Evolutionary conservation across 2,797 vertebrate species (phyloP).

Genomic region (Megaceryle alcyon): DNA sequence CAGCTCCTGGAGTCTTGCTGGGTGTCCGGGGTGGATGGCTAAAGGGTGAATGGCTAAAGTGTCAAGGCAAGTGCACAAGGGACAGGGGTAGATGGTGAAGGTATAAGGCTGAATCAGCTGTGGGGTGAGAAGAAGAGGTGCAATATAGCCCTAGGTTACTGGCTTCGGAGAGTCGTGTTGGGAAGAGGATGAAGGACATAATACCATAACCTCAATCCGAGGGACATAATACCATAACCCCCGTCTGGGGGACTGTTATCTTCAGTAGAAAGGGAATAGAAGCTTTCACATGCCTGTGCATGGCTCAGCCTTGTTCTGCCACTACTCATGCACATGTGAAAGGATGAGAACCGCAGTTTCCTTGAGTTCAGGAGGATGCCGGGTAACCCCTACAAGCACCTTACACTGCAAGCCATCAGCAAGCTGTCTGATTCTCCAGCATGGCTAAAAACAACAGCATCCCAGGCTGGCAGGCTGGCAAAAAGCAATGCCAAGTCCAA

Average conservation of each 20-base stretch:
- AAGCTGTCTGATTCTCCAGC: constrained; percentile 35
- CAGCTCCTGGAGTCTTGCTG: constrained; percentile 37
- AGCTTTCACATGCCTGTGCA: not conserved
- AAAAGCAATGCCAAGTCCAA: constrained; percentile 46
- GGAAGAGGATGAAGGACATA: not conserved
- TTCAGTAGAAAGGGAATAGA: not conserved
- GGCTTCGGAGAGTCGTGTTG: not conserved
- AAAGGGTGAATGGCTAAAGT: not conserved
- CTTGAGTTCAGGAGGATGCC: not conserved
- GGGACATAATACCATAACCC: not conserved
- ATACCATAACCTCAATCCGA: not conserved
- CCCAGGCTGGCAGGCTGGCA: constrained; percentile 33
- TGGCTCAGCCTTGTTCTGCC: not conserved
- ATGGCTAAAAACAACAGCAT: constrained; percentile 41
- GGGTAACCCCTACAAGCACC: constrained; percentile 3
- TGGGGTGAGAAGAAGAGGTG: not conserved
- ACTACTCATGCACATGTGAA: not conserved
- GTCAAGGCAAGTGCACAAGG: not conserved
- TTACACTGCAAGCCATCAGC: constrained; percentile 5
- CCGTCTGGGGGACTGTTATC: not conserved
- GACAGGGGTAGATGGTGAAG: not conserved
- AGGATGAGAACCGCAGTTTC: not conserved
- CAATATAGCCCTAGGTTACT: not conserved
- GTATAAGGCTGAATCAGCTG: not conserved
- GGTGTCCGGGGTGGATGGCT: not conserved